Evolutionary conservation across 2,113 vertebrate species (phyloP), one percentile per base, ranked within the genome.

Genomic region (Puma concolor): DNA sequence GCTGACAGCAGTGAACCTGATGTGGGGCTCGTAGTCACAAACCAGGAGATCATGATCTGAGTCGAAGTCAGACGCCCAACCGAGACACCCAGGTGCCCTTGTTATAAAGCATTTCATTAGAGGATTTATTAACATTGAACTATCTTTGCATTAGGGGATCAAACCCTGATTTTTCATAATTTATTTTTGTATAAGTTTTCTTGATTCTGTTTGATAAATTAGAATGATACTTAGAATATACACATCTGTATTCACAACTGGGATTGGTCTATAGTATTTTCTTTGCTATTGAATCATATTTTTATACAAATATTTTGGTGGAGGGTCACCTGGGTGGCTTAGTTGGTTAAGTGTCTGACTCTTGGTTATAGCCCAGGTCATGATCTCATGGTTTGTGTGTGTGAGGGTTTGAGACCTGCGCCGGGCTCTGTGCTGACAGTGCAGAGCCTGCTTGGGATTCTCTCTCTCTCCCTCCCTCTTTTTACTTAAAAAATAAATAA

Each of bases 101-200:
- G 14, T 90, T 94, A 77, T 3, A 90, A n/a, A 60, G 11, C 25
- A 17, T 60, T 91, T 12, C 83, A 36, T 81, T 80, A 10, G 36
- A 86, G 38, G 23, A 92, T 77, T 76, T 94, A 25, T 84, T 94
- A 48, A 29, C 66, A 67, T 89, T 57, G 48, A 95, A 64, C 79
- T 89, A 54, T 94, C 66, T 36, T 97, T 94, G 79, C 21, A 71
- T 92, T 92, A 23, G 44, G 44, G 14, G 54, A 89, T n/a, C 52
- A 95, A 67, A 67, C 3, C 0, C 10, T 77, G 1, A 25, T 94
- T 91, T 94, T 88, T 76, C 19, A 71, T 95, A 57, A 57, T n/a
- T 79, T 74, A 16, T 52, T 88, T 76, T 81, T 76, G 15, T 91
- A 4, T 79, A 71, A 66, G 9, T 33, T 84, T 33, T 15, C 31